Conservation (phyloP, 1,140 invertebrate genomes). For the Anastatus disparis region DNA sequence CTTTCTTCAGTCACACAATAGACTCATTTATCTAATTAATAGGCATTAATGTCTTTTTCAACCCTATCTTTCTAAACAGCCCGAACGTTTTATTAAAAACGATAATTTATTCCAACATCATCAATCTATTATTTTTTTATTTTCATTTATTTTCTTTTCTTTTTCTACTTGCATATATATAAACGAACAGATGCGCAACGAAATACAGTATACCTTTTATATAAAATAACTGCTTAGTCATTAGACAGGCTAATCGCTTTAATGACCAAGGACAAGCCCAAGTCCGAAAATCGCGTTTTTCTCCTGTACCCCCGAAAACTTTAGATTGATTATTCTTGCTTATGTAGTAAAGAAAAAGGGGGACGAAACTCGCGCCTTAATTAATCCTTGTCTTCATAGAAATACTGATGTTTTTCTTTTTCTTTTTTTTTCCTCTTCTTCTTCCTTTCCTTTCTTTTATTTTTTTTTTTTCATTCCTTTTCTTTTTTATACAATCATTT, state of each 20-base stretch:
- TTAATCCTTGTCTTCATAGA: conserved; percentile 20
- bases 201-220: conserved; percentile 8
- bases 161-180: too few species aligned
- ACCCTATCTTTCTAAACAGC: background rate
- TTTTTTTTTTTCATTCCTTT: too few species aligned
- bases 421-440: background rate
- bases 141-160: background rate
- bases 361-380: conserved; percentile 23
- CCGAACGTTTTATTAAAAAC: background rate
- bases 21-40: too few species aligned
- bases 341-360: background rate
- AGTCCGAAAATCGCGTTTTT: conserved; percentile 3
- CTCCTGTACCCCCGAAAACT: conserved; percentile 7
- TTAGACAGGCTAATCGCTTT: conserved; percentile 44
- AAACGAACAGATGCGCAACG: conserved; percentile 16
- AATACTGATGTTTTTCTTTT: background rate
- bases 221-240: conserved; percentile 60
- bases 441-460: too few species aligned
- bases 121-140: conserved; percentile 7
- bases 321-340: conserved; percentile 37
- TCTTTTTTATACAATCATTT: conserved; percentile 3
- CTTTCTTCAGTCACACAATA: too few species aligned
- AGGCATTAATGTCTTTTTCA: too few species aligned
- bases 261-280: conserved; percentile 1
- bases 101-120: too few species aligned